Evolutionary conservation across 2,888 invertebrate genomes (phyloP), one percentile per base, ranked within the genome.

Genomic region (Esperia sulphurella): DNA sequence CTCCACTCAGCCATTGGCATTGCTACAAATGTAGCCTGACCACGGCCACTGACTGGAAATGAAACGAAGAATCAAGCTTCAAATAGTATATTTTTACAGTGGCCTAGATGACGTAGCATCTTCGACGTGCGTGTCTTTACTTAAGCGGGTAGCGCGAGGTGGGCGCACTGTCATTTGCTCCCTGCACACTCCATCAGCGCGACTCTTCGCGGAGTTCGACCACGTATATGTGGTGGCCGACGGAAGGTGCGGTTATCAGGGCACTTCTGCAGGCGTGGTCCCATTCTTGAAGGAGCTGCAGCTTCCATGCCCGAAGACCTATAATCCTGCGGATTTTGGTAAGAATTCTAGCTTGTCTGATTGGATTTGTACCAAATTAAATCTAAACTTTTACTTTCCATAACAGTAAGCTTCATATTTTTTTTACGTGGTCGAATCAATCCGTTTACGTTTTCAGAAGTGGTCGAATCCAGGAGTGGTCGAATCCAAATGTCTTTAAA

Each of bases 301-400:
- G 37, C 85, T 97, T 35, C 92, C 94, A 29, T 98, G 98, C 72
- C 98, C 98, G 0, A 92, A 91, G 53, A 97, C 97, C 59, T 97
- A 98, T 74, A 98, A 98, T 81, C 98, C 98, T 0, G 98, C 98
- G 5, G 98, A 98, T 87, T 98, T 97, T 81, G 93, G 97, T 97
- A 83, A 93, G 93, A 87, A 48, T 54, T 42, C 0, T n/a, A n/a
- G 3, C 4, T 31, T 31, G 10, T 31, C 31, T 2, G 21, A 21
- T 21, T 21, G 2, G 21, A 21, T 3, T 21, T 21, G 21, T 21
- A 21, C 3, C 3, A 3, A 21, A 21, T n/a, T n/a, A n/a, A n/a
- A n/a, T n/a, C n/a, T n/a, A n/a, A n/a, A n/a, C n/a, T n/a, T n/a
- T n/a, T n/a, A n/a, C n/a, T n/a, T n/a, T n/a, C n/a, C n/a, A n/a